Base-by-base conservation (phyloP, 2,113 vertebrate genomes). In the Catharus fuscescens region DNA sequence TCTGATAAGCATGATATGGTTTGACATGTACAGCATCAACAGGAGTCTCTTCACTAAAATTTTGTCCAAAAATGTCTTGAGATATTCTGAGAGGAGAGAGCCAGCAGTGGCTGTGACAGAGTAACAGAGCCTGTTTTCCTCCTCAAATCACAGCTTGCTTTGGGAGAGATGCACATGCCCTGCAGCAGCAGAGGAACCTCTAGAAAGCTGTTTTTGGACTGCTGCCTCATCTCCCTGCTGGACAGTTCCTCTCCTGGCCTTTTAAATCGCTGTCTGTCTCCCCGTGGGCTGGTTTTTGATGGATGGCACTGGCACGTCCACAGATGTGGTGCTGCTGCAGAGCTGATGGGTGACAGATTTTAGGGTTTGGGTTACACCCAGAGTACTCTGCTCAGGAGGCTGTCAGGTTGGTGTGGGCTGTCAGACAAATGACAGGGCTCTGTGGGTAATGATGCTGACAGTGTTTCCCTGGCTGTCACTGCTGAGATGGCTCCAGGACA, bases 201-300 rank as follows among this genome's bases (percentile, higher is more conserved):
- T 6, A 80, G 89, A 53, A 77, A 90, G 26, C 12, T 70, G 40
- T 0, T 83, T 80, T 52, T 86, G 86, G 59, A 40, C 16, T 73
- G 38, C n/a, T 86, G 79, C 67, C 81, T 76, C 42, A 31, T 50
- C 16, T 47, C 11, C 17, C 42, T 82, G n/a, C 72, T 80, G 88
- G 54, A 59, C 42, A 70, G 20, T n/a, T 91, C 76, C 18, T 91
- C n/a, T 91, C 18, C n/a, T 80, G 70, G 71, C 18, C 52, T 87
- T 66, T 79, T 14, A 31, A 71, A 17, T n/a, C 2, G 3, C 31
- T 57, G 12, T 38, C 29, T 60, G 14, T 48, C n/a, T 42, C 42
- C 3, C 31, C 10, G n/a, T 34, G 42, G 38, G 34, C 5, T 70
- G 50, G 28, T 3, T 88, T 91, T 42, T 87, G 71, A 70, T 40